These are phyloP conservation scores for Lepidochrysops patricia DNA, from an alignment of 2,888 invertebrate genomes.

Conservation along the genomic window DNA sequence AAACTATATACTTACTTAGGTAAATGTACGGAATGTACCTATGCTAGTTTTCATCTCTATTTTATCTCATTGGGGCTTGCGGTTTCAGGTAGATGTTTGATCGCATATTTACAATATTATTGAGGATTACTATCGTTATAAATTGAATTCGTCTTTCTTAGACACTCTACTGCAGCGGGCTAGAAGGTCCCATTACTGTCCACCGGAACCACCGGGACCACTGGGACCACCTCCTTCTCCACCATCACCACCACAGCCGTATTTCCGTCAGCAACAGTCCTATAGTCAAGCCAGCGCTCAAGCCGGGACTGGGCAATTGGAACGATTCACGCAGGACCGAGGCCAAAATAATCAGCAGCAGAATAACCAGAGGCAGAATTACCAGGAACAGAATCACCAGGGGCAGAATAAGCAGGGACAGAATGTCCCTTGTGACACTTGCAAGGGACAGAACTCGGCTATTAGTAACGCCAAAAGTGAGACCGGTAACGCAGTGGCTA, in stretches of 20 bases:
- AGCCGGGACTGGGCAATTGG: not conserved
- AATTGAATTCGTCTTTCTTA: not conserved
- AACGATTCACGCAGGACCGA: conserved; percentile 13
- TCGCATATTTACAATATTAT: no score
- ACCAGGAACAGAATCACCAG: not conserved
- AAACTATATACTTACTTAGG: no score
- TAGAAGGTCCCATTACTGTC: conserved; percentile 5
- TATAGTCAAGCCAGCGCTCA: conserved; percentile 5
- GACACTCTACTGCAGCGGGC: not conserved
- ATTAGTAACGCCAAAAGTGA: conserved; percentile 43
- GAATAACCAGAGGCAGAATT: not conserved
- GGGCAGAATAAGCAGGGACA: not conserved
- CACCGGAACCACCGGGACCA: not conserved
- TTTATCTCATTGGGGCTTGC: no score
- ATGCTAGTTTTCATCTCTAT: no score
- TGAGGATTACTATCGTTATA: not conserved
- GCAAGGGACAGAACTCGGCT: conserved; percentile 28
- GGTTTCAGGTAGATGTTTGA: no score
- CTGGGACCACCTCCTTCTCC: not conserved
- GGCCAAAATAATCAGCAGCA: conserved; percentile 15
- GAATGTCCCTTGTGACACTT: conserved; percentile 23
- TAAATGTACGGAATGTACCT: no score
- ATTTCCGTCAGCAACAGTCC: not conserved
- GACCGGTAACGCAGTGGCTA: conserved; percentile 40
- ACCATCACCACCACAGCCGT: conserved; percentile 2